Percentiles rank a stretch among this genome's conserved stretches.
These are phyloP conservation scores for Caenorhabditis sinica DNA, from an alignment of 2,888 invertebrate genomes.

Conservation along the genomic window DNA sequence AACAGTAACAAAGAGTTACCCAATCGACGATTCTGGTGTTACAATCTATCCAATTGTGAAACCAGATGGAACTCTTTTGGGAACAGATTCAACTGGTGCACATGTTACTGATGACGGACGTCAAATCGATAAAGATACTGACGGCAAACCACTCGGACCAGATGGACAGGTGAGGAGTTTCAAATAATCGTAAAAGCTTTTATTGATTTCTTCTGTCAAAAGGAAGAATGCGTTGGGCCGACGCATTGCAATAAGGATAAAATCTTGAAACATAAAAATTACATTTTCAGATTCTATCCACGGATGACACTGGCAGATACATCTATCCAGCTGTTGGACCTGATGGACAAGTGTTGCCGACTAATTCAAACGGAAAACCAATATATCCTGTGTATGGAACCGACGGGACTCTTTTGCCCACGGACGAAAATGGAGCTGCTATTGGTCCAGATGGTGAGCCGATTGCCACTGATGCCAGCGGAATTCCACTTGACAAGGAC, in stretches of 20 bases:
- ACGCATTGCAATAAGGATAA: too few relatives aligned
- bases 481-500: constrained; percentile 59
- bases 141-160: constrained; percentile 40
- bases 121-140: constrained; percentile 55
- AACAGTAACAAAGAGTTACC: constrained; percentile 42
- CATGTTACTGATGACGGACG: constrained; percentile 52
- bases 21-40: constrained; percentile 67
- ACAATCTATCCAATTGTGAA: constrained; percentile 63
- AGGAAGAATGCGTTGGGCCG: too few relatives aligned
- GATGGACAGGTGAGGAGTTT: constrained; percentile 40
- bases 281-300: too few relatives aligned
- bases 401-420: constrained; percentile 59
- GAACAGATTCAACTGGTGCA: constrained; percentile 57
- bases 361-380: constrained; percentile 70
- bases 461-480: constrained; percentile 52
- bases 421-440: constrained; percentile 45
- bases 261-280: too few relatives aligned
- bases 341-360: constrained; percentile 65
- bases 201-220: too few relatives aligned
- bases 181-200: too few relatives aligned
- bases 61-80: constrained; percentile 66
- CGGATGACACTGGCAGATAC: constrained; percentile 66
- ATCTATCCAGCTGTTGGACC: constrained; percentile 59
- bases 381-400: constrained; percentile 20
- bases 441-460: constrained; percentile 65